phyloP scores from a whole-genome alignment of 2,888 invertebrate genomes.

The Vannuccia rotundouncinata region DNA sequence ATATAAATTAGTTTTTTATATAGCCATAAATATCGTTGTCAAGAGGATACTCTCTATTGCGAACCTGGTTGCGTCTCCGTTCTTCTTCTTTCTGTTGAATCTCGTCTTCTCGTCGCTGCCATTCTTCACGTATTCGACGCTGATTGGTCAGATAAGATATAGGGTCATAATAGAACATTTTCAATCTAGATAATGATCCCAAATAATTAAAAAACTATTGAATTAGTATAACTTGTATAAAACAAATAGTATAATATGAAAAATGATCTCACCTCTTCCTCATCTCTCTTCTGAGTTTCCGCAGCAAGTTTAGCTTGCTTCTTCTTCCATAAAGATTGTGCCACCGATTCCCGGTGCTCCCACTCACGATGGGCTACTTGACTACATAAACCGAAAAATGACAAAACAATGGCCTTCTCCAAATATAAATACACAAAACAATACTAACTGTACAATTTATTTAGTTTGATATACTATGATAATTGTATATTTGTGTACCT shows the following conservation, averaged over 20 bases:
- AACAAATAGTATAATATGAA: too few species aligned
- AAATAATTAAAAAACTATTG: too few species aligned
- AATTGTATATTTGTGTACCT: too few species aligned
- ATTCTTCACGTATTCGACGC: constrained; percentile 16
- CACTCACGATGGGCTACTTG: neutral
- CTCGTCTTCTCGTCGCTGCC: neutral
- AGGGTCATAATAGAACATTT: neutral
- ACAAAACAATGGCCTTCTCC: too few species aligned
- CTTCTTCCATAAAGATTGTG: neutral
- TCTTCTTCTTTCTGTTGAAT: neutral
- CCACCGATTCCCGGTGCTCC: neutral
- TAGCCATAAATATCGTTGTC: too few species aligned
- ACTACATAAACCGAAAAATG: too few species aligned
- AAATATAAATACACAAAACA: too few species aligned
- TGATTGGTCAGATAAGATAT: neutral
- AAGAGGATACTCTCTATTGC: neutral
- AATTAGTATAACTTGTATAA: too few species aligned
- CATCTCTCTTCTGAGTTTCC: neutral
- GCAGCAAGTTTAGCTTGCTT: neutral
- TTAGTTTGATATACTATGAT: too few species aligned
- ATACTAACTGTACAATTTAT: too few species aligned
- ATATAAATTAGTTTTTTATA: too few species aligned
- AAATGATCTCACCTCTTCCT: neutral
- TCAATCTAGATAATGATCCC: too few species aligned
- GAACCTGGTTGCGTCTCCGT: neutral